A percentile compares a stretch with the other conserved stretches of the same genome.
Evolutionary conservation across 2,797 vertebrate species (phyloP).

Genomic region (Falco peregrinus): DNA sequence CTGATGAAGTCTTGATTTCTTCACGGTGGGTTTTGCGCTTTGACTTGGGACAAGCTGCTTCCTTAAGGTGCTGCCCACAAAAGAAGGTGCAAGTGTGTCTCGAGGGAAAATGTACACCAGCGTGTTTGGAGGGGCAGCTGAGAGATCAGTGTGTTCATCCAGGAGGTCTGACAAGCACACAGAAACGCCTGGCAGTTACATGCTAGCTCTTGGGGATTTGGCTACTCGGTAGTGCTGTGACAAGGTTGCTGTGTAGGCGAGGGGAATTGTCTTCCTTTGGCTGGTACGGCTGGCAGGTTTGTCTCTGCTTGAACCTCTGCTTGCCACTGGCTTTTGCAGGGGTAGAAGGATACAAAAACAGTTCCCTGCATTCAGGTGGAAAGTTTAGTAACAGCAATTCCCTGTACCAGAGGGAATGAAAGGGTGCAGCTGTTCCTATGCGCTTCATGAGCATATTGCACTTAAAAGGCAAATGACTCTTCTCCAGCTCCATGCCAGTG

Average conservation of each 20-base stretch:
- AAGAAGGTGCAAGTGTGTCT: neutral
- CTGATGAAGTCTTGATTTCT: neutral
- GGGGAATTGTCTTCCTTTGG: neutral
- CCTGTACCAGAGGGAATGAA: neutral
- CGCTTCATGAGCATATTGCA: neutral
- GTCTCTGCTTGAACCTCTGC: neutral
- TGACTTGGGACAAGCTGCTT: neutral
- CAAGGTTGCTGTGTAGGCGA: no score
- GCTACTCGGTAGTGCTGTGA: neutral
- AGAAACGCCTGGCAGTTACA: neutral
- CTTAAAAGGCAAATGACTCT: neutral
- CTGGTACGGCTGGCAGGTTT: neutral
- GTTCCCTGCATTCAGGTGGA: neutral
- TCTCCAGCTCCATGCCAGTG: neutral
- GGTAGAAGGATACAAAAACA: neutral
- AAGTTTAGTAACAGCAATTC: neutral
- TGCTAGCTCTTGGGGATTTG: neutral
- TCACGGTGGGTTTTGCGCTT: neutral
- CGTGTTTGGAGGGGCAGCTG: neutral
- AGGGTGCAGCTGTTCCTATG: neutral
- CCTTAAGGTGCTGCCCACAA: neutral
- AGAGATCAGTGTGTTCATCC: neutral
- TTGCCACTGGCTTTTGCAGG: neutral
- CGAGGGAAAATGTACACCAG: neutral
- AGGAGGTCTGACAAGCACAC: neutral